Conservation (phyloP, 2,113 vertebrate genomes). For the Percopsis transmontana region DNA sequence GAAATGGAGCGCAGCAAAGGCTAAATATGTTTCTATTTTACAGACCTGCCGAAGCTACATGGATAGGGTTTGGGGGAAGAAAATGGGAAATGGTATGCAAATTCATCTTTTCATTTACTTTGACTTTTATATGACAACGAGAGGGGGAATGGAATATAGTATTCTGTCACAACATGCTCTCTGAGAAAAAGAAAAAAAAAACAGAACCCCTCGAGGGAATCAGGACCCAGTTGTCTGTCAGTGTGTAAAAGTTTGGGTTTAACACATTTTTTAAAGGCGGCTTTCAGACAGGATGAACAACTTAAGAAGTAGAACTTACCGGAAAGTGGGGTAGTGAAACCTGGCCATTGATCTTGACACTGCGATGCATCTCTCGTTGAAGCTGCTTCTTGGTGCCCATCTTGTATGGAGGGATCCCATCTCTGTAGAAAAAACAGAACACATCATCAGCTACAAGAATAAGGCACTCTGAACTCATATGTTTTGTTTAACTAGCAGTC, state of each 20-base stretch:
- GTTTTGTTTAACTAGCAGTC: not conserved
- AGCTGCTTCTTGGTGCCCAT: conserved; percentile 93
- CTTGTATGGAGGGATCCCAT: conserved; percentile 93
- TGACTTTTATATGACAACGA: conserved; percentile 71
- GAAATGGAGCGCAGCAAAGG: conserved; percentile 24
- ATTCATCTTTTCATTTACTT: conserved; percentile 70
- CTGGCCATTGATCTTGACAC: conserved; percentile 94
- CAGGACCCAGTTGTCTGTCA: conserved; percentile 61
- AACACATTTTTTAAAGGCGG: conserved; percentile 31
- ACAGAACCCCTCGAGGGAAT: conserved; percentile 55
- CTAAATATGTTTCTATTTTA: conserved; percentile 52
- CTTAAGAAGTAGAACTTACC: conserved; percentile 83
- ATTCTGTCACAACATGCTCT: conserved; percentile 72
- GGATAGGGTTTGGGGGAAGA: conserved; percentile 7
- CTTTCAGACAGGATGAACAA: conserved; percentile 59
- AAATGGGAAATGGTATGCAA: conserved; percentile 57
- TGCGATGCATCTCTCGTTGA: conserved; percentile 94
- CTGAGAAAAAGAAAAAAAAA: conserved; percentile 41
- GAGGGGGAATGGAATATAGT: conserved; percentile 60
- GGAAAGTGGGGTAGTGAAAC: conserved; percentile 96
- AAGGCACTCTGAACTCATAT: not conserved
- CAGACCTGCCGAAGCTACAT: conserved; percentile 38
- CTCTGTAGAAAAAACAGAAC: conserved; percentile 73
- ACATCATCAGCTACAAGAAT: not conserved
- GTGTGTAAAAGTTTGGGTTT: conserved; percentile 51